Evolutionary conservation across 2,888 invertebrate genomes (phyloP), one percentile per base, ranked within the genome.

Genomic region (Plebejus anna): DNA sequence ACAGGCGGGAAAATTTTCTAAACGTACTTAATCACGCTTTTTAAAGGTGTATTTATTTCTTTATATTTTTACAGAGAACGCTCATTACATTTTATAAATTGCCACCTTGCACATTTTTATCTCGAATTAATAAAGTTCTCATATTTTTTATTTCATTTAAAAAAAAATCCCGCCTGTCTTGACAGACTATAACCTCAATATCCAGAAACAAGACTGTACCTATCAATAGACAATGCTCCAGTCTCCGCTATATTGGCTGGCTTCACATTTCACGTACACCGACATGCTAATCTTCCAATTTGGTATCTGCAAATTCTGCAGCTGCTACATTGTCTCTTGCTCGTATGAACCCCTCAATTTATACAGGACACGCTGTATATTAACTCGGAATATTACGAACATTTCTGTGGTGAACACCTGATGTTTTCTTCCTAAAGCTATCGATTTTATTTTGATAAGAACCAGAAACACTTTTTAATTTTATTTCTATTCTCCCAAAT

Each of bases 281-380:
- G 66, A 66, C 66, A 66, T 66, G 66, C 66, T 66, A 66, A 66
- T 66, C 66, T 66, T 66, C 66, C 66, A 66, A 66, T 66, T 66
- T 66, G 66, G 66, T 66, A 9, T 66, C 66, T 66, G 32, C 36
- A 3, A 66, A 36, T 66, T 66, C 32, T 66, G 66, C 66, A 66
- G 66, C 66, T 66, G 66, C 66, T 66, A 66, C 66, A 66, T 1
- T 36, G 66, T 66, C 32, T 32, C 66, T 36, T 66, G 66, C 5
- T 66, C 66, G 32, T 66, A 16, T 66, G 36, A 36, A 66, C 66
- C 22, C 16, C 16, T 66, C 32, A 36, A 66, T 66, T 66, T 66
- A 66, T 36, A 66, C 32, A 66, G 66, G 66, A 66, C 32, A 32
- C 13, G 13, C 66, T 66, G 32, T 32, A 32, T 32, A 32, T 66